A percentile compares a stretch with the other conserved stretches of the same genome.
phyloP scores from a whole-genome alignment of 2,797 vertebrate species.

The Catamblyrhynchus diadema region DNA sequence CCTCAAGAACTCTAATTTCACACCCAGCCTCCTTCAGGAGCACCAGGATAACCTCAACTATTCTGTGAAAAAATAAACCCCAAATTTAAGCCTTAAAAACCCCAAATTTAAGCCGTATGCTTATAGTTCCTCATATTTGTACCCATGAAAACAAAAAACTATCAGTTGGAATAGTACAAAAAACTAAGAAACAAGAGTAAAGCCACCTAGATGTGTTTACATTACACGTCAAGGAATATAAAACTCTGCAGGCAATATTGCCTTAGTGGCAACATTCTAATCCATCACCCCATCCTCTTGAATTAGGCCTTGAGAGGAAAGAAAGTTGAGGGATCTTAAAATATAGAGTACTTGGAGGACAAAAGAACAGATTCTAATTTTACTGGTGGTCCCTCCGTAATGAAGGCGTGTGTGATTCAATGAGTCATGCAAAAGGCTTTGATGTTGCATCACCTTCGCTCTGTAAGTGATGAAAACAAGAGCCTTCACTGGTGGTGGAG shows the following conservation, averaged over 20 bases:
- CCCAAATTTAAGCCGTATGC: neutral
- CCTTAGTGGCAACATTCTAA: neutral
- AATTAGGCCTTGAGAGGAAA: neutral
- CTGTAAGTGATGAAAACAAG: neutral
- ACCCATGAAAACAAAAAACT: neutral
- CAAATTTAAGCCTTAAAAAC: neutral
- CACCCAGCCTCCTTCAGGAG: neutral
- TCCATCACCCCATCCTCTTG: neutral
- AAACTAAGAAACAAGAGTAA: neutral
- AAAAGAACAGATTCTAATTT: neutral
- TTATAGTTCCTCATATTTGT: neutral
- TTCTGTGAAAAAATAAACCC: neutral
- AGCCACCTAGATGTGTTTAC: neutral
- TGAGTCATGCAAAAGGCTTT: neutral
- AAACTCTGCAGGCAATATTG: neutral
- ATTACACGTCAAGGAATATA: neutral
- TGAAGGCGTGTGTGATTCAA: neutral
- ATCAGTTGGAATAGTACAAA: neutral
- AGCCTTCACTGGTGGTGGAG: neutral
- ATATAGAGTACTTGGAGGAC: neutral
- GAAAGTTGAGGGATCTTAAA: neutral
- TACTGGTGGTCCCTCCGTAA: neutral
- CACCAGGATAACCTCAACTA: constrained; percentile 7
- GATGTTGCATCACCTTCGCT: neutral
- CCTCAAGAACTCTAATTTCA: constrained; percentile 43